A percentile compares a stretch with the other conserved stretches of the same genome.
Conservation (phyloP, 2,888 invertebrate genomes). For the Hypsopygia costalis region DNA sequence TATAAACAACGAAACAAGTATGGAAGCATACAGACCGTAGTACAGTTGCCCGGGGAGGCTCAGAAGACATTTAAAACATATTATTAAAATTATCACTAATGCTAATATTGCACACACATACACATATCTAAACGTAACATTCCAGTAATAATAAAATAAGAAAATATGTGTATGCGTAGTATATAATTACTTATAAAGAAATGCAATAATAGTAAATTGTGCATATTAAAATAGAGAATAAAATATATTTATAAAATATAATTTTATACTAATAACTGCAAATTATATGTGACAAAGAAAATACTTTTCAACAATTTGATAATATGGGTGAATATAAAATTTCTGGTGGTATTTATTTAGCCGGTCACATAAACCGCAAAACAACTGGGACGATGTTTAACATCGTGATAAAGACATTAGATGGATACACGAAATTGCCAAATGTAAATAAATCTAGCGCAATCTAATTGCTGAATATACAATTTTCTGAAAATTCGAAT, state of each 20-base stretch:
- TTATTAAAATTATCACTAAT: conserved; percentile 59
- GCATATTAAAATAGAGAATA: conserved; percentile 74
- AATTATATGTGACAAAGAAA: conserved; percentile 60
- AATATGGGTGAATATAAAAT: conserved; percentile 40
- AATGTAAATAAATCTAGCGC: conserved; percentile 64
- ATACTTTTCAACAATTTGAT: conserved; percentile 55
- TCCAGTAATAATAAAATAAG: conserved; percentile 49
- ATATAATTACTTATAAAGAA: conserved; percentile 61
- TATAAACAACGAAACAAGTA: conserved; percentile 56
- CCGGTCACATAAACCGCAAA: conserved; percentile 25
- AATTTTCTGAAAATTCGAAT: conserved; percentile 35
- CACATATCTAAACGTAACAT: conserved; percentile 69
- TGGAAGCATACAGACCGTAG: conserved; percentile 54
- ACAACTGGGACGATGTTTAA: conserved; percentile 62
- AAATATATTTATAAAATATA: conserved; percentile 77
- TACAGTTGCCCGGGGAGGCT: conserved; percentile 25
- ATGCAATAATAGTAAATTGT: conserved; percentile 74
- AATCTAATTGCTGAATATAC: conserved; percentile 71
- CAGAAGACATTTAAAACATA: conserved; percentile 56
- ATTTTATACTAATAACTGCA: conserved; percentile 70
- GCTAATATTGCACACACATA: conserved; percentile 82
- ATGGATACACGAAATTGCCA: conserved; percentile 30
- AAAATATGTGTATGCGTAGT: conserved; percentile 75
- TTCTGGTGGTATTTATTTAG: conserved; percentile 20
- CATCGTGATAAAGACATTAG: conserved; percentile 44